Base-by-base conservation (phyloP, 1,140 invertebrate genomes). In the Temnothorax longispinosus region DNA sequence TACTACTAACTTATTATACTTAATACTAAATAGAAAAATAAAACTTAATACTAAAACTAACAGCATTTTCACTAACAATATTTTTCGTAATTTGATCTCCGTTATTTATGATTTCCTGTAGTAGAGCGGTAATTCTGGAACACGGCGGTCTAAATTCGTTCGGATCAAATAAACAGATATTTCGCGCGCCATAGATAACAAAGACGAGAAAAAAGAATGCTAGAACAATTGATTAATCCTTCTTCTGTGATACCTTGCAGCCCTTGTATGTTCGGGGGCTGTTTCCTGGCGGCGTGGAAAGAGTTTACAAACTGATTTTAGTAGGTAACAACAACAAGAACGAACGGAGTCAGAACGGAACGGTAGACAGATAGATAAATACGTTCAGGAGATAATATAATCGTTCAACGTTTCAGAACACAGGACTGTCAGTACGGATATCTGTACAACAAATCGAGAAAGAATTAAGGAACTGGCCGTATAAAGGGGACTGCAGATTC, bases 391-490 rank as follows among this genome's bases (percentile, higher is more conserved):
- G 41, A 74, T 75, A 32, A 18, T 7, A 35, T 72, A 27, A 60
- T 72, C 67, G 67, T 74, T 58, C 54, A 75, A 75, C 69, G 18
- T 84, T 60, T 84, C 80, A 74, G 56, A 84, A 75, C 67, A 84
- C n/a, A 71, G 41, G 41, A 32, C 27, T 75, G 80, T 75, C 54
- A 84, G 69, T 84, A 60, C 69, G 80, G 80, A 84, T 60, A 32
- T 84, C 54, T 75, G 41, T 82, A 15, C 15, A 38, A 21, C n/a
- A 84, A 75, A 50, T 50, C 80, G 64, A 52, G 54, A 56, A 27
- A 81, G 10, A 56, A 47, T 75, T 32, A 60, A 62, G 41, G 52
- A 56, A 54, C 27, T 54, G 35, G 38, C 67, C 67, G n/a, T 77
- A 47, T 77, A 47, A 64, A 47, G 75, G 58, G 27, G 15, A 82